phyloP scores from a whole-genome alignment of 2,113 vertebrate genomes.

The Sialia sialis region DNA sequence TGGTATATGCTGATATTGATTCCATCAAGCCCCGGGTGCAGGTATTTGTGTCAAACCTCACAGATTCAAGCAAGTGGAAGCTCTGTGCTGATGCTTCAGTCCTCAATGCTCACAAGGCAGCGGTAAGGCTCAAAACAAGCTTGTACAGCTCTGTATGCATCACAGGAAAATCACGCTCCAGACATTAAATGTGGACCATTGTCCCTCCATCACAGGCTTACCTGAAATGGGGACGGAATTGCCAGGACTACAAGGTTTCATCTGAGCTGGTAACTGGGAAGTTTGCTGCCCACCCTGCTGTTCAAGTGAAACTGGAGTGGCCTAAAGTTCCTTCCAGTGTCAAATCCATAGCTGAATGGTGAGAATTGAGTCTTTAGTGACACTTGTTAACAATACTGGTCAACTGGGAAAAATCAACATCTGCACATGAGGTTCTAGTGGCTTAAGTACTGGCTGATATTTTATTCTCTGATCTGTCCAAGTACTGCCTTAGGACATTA shows the following conservation, averaged over 20 bases:
- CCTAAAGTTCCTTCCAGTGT: conserved; percentile 53
- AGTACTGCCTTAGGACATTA: not conserved
- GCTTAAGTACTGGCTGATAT: not conserved
- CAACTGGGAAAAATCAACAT: not conserved
- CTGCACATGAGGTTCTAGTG: not conserved
- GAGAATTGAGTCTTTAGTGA: not conserved
- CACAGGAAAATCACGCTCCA: not conserved
- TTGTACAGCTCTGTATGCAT: not conserved
- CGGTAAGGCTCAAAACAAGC: conserved; percentile 65
- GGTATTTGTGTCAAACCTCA: conserved; percentile 71
- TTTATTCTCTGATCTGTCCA: not conserved
- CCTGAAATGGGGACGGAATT: conserved; percentile 71
- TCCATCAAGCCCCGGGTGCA: conserved; percentile 66
- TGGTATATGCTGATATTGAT: conserved; percentile 60
- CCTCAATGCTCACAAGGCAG: conserved; percentile 73
- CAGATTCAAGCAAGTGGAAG: conserved; percentile 73
- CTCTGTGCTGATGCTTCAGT: conserved; percentile 75
- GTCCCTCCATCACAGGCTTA: not conserved
- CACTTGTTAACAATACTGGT: rapidly evolving
- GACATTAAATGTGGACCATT: not conserved
- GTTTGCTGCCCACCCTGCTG: conserved; percentile 67
- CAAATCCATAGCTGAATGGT: conserved; percentile 61
- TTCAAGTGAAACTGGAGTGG: conserved; percentile 70
- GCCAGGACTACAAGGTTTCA: conserved; percentile 65
- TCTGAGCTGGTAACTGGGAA: conserved; percentile 72